Evolutionary conservation across 2,797 vertebrate species (phyloP).

Genomic region (Notoglanidium macrostoma): DNA sequence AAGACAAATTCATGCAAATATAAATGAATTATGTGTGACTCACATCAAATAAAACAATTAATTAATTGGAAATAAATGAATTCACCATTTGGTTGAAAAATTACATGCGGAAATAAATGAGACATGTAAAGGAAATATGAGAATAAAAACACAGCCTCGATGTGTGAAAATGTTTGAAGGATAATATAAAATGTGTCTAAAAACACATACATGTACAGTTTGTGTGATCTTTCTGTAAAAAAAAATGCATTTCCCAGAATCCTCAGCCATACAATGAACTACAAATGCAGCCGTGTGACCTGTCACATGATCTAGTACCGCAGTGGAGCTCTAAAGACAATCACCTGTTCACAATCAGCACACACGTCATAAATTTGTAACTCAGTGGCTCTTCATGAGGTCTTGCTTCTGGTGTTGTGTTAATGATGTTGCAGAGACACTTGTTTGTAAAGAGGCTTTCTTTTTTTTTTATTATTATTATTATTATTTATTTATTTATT

Average conservation of each 20-base stretch:
- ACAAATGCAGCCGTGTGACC: not conserved
- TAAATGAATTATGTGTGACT: not conserved
- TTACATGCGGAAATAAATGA: not conserved
- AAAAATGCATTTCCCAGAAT: constrained; percentile 7
- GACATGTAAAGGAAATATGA: not conserved
- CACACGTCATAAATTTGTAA: not conserved
- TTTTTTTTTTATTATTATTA: too few relatives aligned
- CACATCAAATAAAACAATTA: not conserved
- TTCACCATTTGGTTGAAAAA: not conserved
- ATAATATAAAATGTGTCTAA: not conserved
- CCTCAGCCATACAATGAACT: not conserved
- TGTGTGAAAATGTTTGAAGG: not conserved
- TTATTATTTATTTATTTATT: not conserved
- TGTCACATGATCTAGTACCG: not conserved
- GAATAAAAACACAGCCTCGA: not conserved
- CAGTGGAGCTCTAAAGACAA: not conserved
- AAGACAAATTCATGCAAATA: not conserved
- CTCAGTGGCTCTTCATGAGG: not conserved
- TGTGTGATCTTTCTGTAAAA: not conserved
- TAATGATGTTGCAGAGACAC: not conserved
- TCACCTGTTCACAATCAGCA: not conserved
- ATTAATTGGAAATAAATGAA: not conserved
- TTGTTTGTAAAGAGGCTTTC: not conserved
- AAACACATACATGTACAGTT: not conserved
- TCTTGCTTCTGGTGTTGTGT: not conserved